Evolutionary conservation across 2,113 vertebrate genomes (phyloP).

Genomic region (Pomatostomus ruficeps): DNA sequence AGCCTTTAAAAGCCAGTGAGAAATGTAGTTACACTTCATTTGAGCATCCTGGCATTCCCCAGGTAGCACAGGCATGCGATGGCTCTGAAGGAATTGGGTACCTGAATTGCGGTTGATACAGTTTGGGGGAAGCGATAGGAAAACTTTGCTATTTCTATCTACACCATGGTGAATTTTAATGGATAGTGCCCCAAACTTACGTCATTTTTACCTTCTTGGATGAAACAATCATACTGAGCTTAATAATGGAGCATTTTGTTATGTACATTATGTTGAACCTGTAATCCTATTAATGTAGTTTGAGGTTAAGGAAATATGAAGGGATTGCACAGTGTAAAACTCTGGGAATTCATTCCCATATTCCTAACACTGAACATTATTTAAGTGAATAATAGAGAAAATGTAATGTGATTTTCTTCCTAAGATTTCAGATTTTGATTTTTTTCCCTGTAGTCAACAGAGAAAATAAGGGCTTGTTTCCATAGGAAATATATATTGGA

Average conservation of each 20-base stretch:
- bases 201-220: background rate
- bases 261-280: background rate
- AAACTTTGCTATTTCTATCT: background rate
- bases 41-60: background rate
- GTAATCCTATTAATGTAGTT: background rate
- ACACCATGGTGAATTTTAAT: background rate
- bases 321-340: background rate
- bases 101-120: background rate
- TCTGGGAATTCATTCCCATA: background rate
- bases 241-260: background rate
- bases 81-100: background rate
- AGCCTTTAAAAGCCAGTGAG: background rate
- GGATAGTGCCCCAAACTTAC: background rate
- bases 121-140: fast-evolving
- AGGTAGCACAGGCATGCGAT: background rate
- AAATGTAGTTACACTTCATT: background rate
- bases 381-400: background rate
- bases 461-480: background rate
- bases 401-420: background rate
- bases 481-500: background rate
- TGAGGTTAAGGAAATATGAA: background rate
- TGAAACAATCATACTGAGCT: background rate
- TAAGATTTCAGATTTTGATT: background rate
- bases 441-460: background rate
- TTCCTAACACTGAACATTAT: background rate